These are phyloP conservation scores for Orientallactaga sibirica DNA, from an alignment of 2,797 vertebrate genomes.

Conservation along the genomic window DNA sequence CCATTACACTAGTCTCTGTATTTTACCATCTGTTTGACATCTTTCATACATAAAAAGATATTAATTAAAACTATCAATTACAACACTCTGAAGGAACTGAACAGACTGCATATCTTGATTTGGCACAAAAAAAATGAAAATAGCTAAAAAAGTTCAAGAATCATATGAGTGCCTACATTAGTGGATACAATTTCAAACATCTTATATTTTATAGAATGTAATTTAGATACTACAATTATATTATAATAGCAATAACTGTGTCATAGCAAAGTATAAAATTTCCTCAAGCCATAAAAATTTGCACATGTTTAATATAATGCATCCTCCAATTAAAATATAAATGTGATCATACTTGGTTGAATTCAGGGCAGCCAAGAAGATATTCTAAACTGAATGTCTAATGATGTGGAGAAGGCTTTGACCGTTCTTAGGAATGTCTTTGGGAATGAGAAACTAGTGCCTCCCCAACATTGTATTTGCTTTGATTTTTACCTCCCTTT, in stretches of 20 bases:
- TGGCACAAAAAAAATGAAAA: neutral
- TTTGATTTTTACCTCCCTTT: neutral
- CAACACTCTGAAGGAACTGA: neutral
- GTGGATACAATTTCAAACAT: conserved; percentile 1
- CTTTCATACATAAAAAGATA: conserved; percentile 22
- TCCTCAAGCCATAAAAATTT: conserved; percentile 22
- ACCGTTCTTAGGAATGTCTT: neutral
- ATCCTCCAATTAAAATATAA: neutral
- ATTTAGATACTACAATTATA: neutral
- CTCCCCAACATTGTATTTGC: neutral
- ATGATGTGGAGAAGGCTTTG: neutral
- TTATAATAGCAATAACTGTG: conserved; percentile 22
- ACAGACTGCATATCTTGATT: neutral
- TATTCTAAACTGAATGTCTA: conserved; percentile 13
- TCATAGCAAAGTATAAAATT: neutral
- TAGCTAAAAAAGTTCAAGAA: conserved; percentile 15
- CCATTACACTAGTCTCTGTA: neutral
- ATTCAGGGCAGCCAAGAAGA: neutral
- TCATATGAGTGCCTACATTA: neutral
- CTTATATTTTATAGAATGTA: conserved; percentile 39
- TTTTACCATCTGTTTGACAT: conserved; percentile 38
- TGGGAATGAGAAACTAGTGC: neutral
- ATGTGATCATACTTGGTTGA: neutral
- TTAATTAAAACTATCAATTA: conserved; percentile 14
- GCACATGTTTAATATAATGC: neutral